Conservation (phyloP, 2,888 invertebrate genomes). For the Microchrysa polita region DNA sequence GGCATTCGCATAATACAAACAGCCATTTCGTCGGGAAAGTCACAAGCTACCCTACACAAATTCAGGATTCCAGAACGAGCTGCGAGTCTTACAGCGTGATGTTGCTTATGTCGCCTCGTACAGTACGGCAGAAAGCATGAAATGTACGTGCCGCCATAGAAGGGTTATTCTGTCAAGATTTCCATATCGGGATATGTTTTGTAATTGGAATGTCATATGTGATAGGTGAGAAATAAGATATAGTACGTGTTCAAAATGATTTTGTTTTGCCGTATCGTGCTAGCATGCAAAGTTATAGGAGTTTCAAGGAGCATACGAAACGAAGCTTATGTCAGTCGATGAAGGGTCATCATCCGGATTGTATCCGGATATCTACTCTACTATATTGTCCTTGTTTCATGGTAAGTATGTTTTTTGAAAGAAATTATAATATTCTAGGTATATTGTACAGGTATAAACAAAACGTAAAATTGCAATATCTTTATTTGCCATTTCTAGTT, state of each 20-base stretch:
- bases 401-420: too few species aligned
- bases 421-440: too few species aligned
- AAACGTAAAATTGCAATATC: too few species aligned
- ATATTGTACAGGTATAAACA: too few species aligned
- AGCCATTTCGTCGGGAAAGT: background rate
- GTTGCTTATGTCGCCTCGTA: background rate
- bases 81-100: background rate
- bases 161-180: constrained; percentile 15
- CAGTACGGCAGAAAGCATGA: background rate
- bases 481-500: too few species aligned
- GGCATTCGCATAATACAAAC: constrained; percentile 22
- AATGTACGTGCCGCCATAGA: constrained; percentile 3
- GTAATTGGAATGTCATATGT: constrained; percentile 46
- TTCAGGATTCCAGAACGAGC: background rate
- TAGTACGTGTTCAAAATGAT: constrained; percentile 15
- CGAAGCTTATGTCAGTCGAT: background rate
- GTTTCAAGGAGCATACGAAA: background rate
- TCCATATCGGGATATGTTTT: constrained; percentile 17
- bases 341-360: background rate
- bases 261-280: background rate
- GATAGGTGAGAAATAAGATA: constrained; percentile 48
- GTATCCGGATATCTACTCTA: too few species aligned
- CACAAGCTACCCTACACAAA: background rate
- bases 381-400: too few species aligned
- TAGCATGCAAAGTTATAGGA: background rate